These are phyloP conservation scores for Cecropterus lyciades DNA, from an alignment of 1,140 invertebrate species.

Conservation along the genomic window DNA sequence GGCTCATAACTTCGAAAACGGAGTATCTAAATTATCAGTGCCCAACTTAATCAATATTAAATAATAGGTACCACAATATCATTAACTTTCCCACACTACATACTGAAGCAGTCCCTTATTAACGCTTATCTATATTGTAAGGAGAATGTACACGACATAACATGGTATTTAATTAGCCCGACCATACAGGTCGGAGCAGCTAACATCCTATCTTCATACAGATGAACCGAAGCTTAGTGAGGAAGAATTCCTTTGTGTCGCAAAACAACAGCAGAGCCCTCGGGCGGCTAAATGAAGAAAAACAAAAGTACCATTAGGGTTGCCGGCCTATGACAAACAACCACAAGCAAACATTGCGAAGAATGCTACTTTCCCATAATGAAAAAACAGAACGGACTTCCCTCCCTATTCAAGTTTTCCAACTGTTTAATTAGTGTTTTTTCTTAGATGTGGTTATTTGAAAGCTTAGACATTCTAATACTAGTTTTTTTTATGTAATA, in stretches of 20 bases:
- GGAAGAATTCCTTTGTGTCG: conserved; percentile 53
- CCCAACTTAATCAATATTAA: too few species aligned
- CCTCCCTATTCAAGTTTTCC: not conserved
- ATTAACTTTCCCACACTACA: too few species aligned
- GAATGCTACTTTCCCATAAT: conserved; percentile 26
- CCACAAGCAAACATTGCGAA: conserved; percentile 35
- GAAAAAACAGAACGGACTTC: conserved; percentile 12
- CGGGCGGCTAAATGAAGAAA: conserved; percentile 58
- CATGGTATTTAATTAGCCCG: conserved; percentile 27
- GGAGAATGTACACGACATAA: not conserved
- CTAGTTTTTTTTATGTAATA: too few species aligned
- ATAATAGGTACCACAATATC: too few species aligned
- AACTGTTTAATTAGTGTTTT: conserved; percentile 14
- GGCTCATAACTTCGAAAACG: too few species aligned
- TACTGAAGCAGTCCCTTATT: not conserved
- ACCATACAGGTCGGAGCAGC: conserved; percentile 12
- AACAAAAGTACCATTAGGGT: conserved; percentile 65
- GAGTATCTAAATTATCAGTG: too few species aligned
- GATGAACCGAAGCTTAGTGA: conserved; percentile 30
- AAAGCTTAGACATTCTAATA: too few species aligned
- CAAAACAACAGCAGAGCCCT: conserved; percentile 44
- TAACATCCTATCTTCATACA: conserved; percentile 35
- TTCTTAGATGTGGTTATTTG: not conserved
- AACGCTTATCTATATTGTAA: conserved; percentile 2
- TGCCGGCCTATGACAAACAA: conserved; percentile 56